A percentile compares a stretch with the other conserved stretches of the same genome.
phyloP scores from a whole-genome alignment of 2,888 invertebrate genomes.

The Ophonus ardosiacus region DNA sequence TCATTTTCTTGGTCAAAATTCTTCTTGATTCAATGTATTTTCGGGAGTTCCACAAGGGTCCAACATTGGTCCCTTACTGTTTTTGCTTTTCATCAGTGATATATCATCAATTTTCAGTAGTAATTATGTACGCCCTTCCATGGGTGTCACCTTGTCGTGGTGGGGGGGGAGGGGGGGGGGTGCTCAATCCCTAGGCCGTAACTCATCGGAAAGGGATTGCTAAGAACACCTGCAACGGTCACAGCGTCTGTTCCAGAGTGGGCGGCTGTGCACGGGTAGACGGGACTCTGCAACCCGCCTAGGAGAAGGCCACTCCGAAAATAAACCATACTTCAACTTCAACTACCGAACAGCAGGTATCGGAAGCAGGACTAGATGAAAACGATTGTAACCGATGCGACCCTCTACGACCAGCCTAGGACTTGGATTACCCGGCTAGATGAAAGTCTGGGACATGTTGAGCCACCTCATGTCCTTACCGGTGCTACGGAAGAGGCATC shows the following conservation, averaged over 20 bases:
- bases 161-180: too few relatives aligned
- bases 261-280: not conserved
- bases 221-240: too few relatives aligned
- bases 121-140: too few relatives aligned
- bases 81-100: too few relatives aligned
- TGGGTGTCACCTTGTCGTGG: too few relatives aligned
- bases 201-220: too few relatives aligned
- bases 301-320: not conserved
- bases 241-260: not conserved
- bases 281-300: not conserved
- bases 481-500: not conserved
- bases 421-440: not conserved
- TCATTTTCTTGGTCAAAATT: too few relatives aligned
- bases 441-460: slow-evolving; percentile 1
- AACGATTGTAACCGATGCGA: not conserved
- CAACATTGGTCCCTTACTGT: too few relatives aligned
- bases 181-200: too few relatives aligned
- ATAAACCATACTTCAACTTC: not conserved
- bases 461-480: not conserved
- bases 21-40: too few relatives aligned
- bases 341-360: not conserved
- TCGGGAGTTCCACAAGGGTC: too few relatives aligned
- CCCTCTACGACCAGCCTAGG: not conserved
- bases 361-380: not conserved
- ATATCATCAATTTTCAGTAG: too few relatives aligned